Evolutionary conservation across 1,140 invertebrate genomes (phyloP), one percentile per base, ranked within the genome.

Genomic region (Phymorhynchus buccinoides): DNA sequence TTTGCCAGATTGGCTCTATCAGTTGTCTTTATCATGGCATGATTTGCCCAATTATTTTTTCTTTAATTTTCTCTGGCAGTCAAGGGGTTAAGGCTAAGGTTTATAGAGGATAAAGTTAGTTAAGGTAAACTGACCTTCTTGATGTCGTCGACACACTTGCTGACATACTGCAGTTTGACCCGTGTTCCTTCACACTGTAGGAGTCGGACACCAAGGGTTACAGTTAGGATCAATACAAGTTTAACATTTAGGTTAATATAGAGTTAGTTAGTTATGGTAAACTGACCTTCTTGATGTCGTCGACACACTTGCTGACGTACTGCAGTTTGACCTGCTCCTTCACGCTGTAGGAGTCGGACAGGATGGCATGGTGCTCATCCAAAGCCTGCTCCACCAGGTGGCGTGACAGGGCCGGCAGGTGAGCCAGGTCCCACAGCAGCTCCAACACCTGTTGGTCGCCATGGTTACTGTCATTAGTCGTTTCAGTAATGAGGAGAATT

Each of bases 261-360:
- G n/a, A n/a, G n/a, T n/a, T n/a, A n/a, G n/a, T n/a, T n/a, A n/a
- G n/a, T n/a, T n/a, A n/a, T n/a, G n/a, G n/a, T n/a, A n/a, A n/a
- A n/a, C n/a, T n/a, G n/a, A 92, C 94, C 89, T 94, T 94, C 88
- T 93, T 94, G 52, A 95, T 94, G 87, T 95, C 94, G 52, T 94
- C 94, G 6, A 95, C 92, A 91, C 94, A 95, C 85, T 94, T 94
- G 37, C 91, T 89, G 32, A 94, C 93, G 89, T 94, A 95, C 30
- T 91, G 90, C 85, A 93, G 91, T 80, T 94, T 94, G 75, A 93
- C 92, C 84, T 93, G 93, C 84, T 94, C 94, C 88, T 94, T 94
- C 22, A 94, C 92, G 87, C 88, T 92, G 84, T 89, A 92, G 3
- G 91, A 90, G 89, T 94, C 94, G 87, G 91, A 93, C n/a, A 95